Conservation (phyloP, 2,888 invertebrate genomes). For the Sclerodermus sp. region DNA sequence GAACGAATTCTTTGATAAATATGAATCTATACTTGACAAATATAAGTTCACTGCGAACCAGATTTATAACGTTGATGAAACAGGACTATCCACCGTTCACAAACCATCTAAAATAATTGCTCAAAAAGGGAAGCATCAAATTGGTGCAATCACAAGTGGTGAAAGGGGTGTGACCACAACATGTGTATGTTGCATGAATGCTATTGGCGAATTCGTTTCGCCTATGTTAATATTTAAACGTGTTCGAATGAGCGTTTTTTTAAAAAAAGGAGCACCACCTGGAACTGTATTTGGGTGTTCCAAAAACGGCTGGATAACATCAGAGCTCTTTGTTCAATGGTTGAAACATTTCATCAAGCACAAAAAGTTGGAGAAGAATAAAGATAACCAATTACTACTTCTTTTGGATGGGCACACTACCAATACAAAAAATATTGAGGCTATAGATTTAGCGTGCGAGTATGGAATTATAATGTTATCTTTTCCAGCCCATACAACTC, state of each 20-base stretch:
- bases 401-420: constrained; percentile 36
- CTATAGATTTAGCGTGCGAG: constrained; percentile 21
- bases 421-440: constrained; percentile 30
- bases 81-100: constrained; percentile 26
- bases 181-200: constrained; percentile 24
- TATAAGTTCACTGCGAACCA: constrained; percentile 18
- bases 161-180: constrained; percentile 30
- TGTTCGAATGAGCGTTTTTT: constrained; percentile 16
- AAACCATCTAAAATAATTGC: constrained; percentile 22
- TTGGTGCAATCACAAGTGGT: constrained; percentile 24
- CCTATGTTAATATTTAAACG: constrained; percentile 33
- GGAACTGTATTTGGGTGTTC: constrained; percentile 17
- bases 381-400: constrained; percentile 27
- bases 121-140: constrained; percentile 23
- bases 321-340: constrained; percentile 30
- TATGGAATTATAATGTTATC: constrained; percentile 31
- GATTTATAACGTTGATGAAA: constrained; percentile 31
- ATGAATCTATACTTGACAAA: constrained; percentile 23
- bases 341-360: constrained; percentile 44
- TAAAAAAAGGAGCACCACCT: constrained; percentile 20
- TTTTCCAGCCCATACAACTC: constrained; percentile 32
- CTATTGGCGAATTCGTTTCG: constrained; percentile 26
- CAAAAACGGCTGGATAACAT: constrained; percentile 30
- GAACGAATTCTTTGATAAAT: constrained; percentile 24
- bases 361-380: constrained; percentile 19